Base-by-base conservation (phyloP, 2,113 vertebrate species). In the Salvelinus fontinalis region DNA sequence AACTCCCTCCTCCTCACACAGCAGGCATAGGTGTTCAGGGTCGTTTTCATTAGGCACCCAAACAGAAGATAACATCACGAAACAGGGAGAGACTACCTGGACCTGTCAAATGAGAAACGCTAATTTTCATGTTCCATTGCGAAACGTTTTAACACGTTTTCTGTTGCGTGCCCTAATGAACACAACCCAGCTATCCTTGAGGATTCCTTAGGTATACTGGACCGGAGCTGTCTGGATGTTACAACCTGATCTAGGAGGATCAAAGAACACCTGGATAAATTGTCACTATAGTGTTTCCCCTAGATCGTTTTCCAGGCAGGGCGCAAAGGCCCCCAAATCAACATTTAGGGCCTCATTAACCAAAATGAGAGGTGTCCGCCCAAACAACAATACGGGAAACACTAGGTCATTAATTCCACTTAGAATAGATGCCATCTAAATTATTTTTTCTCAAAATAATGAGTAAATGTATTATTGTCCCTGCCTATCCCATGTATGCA, bases 21-120 rank as follows among this genome's bases (percentile, higher is more conserved):
- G 48, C 62, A 77, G 71, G 31, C 71, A 67, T 26, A 75, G 34
- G 70, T 77, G 20, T 72, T 26, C 22, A 20, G 60, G 39, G 68
- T 0, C 4, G 4, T 54, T 16, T 54, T 16, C 51, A 54, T 54
- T 54, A 54, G 51, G 51, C 12, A 54, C 51, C 51, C 14, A 54
- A 54, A 54, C 16, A 14, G 51, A 54, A 14, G 13, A 18, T 16
- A 54, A 54, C 5, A 16, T 5, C 9, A 9, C 39, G 39, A 44
- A 11, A 44, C 39, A 3, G 51, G 51, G 13, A 54, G 51, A 18
- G 16, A 54, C 51, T 54, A 54, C 12, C 51, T 54, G 14, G 51
- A 54, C 51, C 16, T 54, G 51, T 16, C 51, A 54, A 54, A 54
- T 54, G 16, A 54, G 51, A 54, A 54, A 54, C 4, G 39, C 39